Evolutionary conservation across 2,888 invertebrate species (phyloP), one percentile per base, ranked within the genome.

Genomic region (Melanargia galathea): DNA sequence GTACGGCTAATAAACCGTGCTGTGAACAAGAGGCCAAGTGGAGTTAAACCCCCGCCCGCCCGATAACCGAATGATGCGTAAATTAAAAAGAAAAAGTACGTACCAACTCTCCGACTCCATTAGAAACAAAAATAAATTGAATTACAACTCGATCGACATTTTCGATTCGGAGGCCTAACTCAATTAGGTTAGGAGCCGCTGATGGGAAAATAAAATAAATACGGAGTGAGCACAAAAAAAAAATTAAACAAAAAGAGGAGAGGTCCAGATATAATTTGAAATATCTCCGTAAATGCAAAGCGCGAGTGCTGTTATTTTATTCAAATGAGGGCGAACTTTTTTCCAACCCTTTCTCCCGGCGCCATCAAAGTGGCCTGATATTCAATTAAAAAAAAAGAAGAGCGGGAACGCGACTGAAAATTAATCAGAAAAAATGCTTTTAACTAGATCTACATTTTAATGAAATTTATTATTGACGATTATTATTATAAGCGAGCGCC

Each of bases 341-440:
- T 89, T 88, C 81, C 89, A 86, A 89, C 91, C 86, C 87, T 90
- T 89, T 79, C 76, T 75, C 87, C 83, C 86, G 81, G 76, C 84
- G 86, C 90, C 90, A 90, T 91, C 90, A 91, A 91, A 91, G 90
- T 90, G 91, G 90, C 91, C 88, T 87, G 90, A 90, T 90, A 91
- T 91, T 91, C 91, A 91, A 91, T 91, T 91, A 91, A 90, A 91
- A 91, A 91, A 91, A 90, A 90, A 88, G 85, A 87, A 86, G 87
- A n/a, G 84, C 79, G 81, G 78, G 75, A 75, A 79, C 88, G 87
- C 88, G 90, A 90, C 90, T 90, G 90, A 87, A 91, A 91, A 90
- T 91, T 90, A 90, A 90, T 90, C 90, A 90, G 89, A 90, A 91
- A 91, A 91, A 91, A 91, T 90, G 91, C 90, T 91, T 91, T 91